phyloP scores from a whole-genome alignment of 2,113 vertebrate species.

The Vireo altiloquus region DNA sequence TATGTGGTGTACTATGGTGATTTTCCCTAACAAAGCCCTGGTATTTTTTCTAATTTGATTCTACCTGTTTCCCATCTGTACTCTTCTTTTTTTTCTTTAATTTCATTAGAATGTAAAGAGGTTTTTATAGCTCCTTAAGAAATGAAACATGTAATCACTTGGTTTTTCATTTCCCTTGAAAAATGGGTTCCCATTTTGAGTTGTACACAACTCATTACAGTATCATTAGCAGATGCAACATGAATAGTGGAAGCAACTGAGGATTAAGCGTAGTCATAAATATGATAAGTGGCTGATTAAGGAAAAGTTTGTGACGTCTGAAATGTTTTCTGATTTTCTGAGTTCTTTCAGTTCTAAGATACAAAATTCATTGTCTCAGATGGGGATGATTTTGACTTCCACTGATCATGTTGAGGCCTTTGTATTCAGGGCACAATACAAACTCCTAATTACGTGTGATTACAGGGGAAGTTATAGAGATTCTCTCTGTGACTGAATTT shows the following conservation, averaged over 20 bases:
- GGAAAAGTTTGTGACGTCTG: background rate
- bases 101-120: background rate
- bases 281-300: background rate
- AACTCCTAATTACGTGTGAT: background rate
- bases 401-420: background rate
- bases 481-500: background rate
- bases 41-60: background rate
- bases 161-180: background rate
- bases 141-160: background rate
- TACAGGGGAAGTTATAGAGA: background rate
- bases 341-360: background rate
- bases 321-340: background rate
- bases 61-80: background rate
- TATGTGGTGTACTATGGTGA: background rate
- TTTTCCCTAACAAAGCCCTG: background rate
- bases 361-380: background rate
- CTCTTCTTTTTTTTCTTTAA: background rate
- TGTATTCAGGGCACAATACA: background rate
- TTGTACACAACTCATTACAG: background rate
- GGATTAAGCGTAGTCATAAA: background rate
- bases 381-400: background rate
- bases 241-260: background rate
- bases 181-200: background rate
- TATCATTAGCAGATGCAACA: background rate
- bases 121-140: background rate